Base-by-base conservation (phyloP, 2,888 invertebrate genomes). In the Gymnosoma rotundatum region DNA sequence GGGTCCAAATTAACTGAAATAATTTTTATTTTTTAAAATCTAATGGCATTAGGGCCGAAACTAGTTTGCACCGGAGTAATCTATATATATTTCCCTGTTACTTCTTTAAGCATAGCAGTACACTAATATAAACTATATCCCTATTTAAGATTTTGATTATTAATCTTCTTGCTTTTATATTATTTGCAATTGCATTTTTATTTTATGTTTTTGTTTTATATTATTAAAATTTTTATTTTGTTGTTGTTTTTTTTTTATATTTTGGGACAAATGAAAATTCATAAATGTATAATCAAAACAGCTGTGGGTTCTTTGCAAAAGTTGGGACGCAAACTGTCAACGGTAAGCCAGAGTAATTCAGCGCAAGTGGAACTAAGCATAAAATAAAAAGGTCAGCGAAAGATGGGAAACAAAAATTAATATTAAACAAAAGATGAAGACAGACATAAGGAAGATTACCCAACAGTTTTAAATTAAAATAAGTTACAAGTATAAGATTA, bases 301-400 rank as follows among this genome's bases (percentile, higher is more conserved):
- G 94, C 94, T 90, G 93, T 94, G 91, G 93, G 94, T 91, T 92
- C 93, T 91, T 93, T 94, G 89, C 94, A 94, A 93, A 92, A 91
- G 91, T 88, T 92, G 89, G 90, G 89, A 89, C 91, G 92, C 89
- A 90, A 91, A 89, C 87, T 89, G 86, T 90, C 90, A 87, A 85
- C 83, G 88, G 87, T 88, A 89, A 91, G 91, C 88, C 91, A 89
- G 89, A 90, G 89, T 88, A 90, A 88, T 88, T 90, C 90, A 88
- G 87, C 89, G 85, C 90, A 90, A 85, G 87, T 90, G 90, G 89
- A 90, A 87, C 88, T 90, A 83, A 87, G 87, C 82, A 87, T 91
- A 87, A 89, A 78, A 67, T 64, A 72, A 73, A 25, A 78, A 69
- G 38, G 12, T 21, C 75, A 72, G 64, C 69, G 58, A 64, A 50